A percentile compares a stretch with the other conserved stretches of the same genome.
Conservation (phyloP, 2,888 invertebrate genomes). For the Onthophagus sagittarius region DNA sequence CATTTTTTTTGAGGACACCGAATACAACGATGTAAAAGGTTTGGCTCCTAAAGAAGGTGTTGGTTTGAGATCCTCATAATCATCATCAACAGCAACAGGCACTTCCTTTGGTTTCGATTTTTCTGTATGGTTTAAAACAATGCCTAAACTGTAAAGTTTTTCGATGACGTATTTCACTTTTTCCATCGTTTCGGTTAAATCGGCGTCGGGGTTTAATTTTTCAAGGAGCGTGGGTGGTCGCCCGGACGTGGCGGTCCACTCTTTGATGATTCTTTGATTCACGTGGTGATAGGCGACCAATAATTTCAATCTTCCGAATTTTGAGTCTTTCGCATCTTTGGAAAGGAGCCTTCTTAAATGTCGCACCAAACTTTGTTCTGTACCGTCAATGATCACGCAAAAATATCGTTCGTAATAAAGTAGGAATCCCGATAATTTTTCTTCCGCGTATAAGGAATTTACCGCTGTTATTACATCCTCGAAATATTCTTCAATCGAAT, state of each 20-base stretch:
- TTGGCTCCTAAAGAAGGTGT: background rate
- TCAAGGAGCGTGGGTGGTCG: constrained; percentile 52
- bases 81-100: constrained; percentile 9
- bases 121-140: constrained; percentile 10
- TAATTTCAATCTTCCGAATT: constrained; percentile 47
- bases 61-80: background rate
- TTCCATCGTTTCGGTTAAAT: constrained; percentile 23
- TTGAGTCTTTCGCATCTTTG: constrained; percentile 6
- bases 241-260: constrained; percentile 33
- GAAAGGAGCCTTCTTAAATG: constrained; percentile 47
- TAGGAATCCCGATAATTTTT: constrained; percentile 27
- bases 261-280: constrained; percentile 32
- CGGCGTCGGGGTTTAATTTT: constrained; percentile 41
- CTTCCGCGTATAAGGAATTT: constrained; percentile 28
- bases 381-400: constrained; percentile 44
- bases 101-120: background rate
- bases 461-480: constrained; percentile 38
- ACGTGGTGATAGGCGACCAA: constrained; percentile 51
- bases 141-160: constrained; percentile 27
- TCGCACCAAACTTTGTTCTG: constrained; percentile 51
- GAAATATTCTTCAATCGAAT: constrained; percentile 42
- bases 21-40: background rate
- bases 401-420: constrained; percentile 29
- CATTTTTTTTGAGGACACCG: background rate
- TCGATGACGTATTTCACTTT: constrained; percentile 26